phyloP scores from a whole-genome alignment of 2,113 vertebrate genomes.

The Strigops habroptila region DNA sequence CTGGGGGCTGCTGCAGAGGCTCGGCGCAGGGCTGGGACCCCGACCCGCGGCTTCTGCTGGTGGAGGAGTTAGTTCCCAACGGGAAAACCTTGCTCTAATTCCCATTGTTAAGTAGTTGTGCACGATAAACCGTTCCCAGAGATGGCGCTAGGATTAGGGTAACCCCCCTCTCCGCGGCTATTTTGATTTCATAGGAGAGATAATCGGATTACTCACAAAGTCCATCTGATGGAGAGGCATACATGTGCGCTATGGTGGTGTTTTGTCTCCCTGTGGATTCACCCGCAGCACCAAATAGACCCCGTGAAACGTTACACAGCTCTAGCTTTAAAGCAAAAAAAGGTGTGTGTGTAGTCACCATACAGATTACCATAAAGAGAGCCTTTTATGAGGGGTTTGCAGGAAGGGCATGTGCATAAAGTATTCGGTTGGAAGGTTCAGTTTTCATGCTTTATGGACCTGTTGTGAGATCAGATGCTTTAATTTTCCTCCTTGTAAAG shows the following conservation, averaged over 20 bases:
- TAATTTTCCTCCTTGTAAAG: not conserved
- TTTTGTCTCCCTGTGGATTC: not conserved
- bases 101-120: not conserved
- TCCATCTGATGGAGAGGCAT: not conserved
- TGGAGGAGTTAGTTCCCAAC: not conserved
- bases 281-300: not conserved
- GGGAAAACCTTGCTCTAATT: not conserved
- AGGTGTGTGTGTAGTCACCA: fast-evolving
- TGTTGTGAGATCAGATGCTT: not conserved
- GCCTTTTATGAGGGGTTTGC: not conserved
- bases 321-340: not conserved
- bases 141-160: slow-evolving; percentile 6
- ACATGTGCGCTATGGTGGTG: not conserved
- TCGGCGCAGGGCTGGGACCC: not conserved
- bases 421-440: not conserved
- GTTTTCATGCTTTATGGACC: not conserved
- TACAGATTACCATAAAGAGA: not conserved
- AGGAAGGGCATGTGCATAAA: not conserved
- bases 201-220: not conserved
- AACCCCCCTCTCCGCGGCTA: not conserved
- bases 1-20: too few relatives aligned
- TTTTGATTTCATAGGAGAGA: not conserved
- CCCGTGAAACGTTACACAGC: not conserved
- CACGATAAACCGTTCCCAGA: not conserved
- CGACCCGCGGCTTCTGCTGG: not conserved